Conservation (phyloP, 2,113 vertebrate genomes). For the Lasiurus cinereus region DNA sequence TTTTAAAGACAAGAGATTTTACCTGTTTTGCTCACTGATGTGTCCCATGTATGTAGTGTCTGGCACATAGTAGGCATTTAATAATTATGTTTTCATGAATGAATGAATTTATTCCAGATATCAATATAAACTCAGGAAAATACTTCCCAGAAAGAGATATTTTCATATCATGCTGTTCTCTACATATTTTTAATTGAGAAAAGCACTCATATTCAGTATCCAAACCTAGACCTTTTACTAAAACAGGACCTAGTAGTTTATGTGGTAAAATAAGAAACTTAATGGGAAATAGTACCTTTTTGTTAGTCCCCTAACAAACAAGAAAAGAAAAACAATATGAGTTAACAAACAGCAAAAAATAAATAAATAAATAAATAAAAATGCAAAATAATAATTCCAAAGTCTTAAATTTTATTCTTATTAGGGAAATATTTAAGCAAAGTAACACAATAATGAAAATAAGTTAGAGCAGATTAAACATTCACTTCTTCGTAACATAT, state of each 20-base stretch:
- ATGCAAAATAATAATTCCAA: slow-evolving; percentile 63
- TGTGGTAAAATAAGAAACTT: slow-evolving; percentile 5
- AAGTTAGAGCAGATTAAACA: slow-evolving; percentile 64
- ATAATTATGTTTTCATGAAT: not conserved
- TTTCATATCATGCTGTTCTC: not conserved
- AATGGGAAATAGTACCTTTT: slow-evolving; percentile 15
- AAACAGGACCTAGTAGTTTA: slow-evolving; percentile 26
- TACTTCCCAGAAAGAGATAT: not conserved
- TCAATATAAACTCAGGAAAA: not conserved
- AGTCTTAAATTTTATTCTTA: slow-evolving; percentile 65
- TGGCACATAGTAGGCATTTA: not conserved
- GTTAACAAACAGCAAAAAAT: slow-evolving; percentile 19
- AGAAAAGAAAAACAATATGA: slow-evolving; percentile 44
- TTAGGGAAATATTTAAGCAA: slow-evolving; percentile 66
- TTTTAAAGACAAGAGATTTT: not conserved
- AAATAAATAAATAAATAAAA: not conserved
- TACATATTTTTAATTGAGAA: slow-evolving; percentile 36
- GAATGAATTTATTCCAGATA: not conserved
- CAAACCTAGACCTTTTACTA: slow-evolving; percentile 39
- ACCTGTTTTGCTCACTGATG: not conserved
- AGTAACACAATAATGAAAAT: slow-evolving; percentile 39
- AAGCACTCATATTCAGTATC: slow-evolving; percentile 45
- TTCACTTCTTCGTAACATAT: slow-evolving; percentile 48
- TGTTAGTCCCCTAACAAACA: not conserved
- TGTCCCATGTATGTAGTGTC: not conserved